These are phyloP conservation scores for Takifugu ocellatus DNA, from an alignment of 2,797 vertebrate species.

Conservation along the genomic window DNA sequence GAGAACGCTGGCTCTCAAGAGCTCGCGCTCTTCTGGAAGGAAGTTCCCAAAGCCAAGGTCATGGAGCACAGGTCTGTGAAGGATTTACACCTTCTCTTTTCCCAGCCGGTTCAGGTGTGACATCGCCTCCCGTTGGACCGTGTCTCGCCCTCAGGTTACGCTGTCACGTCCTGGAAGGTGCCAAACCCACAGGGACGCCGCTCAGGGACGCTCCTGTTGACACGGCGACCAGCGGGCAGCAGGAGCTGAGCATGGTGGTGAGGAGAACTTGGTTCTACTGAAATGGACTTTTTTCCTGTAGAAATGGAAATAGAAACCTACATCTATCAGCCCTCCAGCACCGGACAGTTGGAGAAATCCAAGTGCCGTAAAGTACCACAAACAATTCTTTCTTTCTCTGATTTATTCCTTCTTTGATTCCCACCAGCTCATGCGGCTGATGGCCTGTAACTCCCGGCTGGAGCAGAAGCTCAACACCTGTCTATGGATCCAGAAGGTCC, in stretches of 20 bases:
- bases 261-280: slow-evolving; percentile 7
- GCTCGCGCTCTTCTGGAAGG: slow-evolving; percentile 92
- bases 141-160: slow-evolving; percentile 79
- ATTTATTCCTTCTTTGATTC: slow-evolving; percentile 9
- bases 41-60: slow-evolving; percentile 85
- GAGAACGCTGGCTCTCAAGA: slow-evolving; percentile 79
- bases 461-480: slow-evolving; percentile 85
- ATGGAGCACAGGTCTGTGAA: slow-evolving; percentile 87
- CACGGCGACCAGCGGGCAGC: slow-evolving; percentile 74
- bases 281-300: no score
- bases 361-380: no score
- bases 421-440: slow-evolving; percentile 80
- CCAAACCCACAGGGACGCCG: slow-evolving; percentile 71
- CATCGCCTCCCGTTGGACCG: slow-evolving; percentile 1
- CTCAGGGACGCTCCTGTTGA: slow-evolving; percentile 71
- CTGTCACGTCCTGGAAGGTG: slow-evolving; percentile 86
- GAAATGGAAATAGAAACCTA: no score
- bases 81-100: not conserved
- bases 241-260: slow-evolving; percentile 81
- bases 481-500: slow-evolving; percentile 88
- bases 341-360: slow-evolving; percentile 8
- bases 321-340: no score
- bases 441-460: slow-evolving; percentile 78
- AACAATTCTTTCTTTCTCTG: no score
- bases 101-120: not conserved